Base-by-base conservation (phyloP, 1,140 invertebrate genomes). In the Mycetomoellerius zeteki region DNA sequence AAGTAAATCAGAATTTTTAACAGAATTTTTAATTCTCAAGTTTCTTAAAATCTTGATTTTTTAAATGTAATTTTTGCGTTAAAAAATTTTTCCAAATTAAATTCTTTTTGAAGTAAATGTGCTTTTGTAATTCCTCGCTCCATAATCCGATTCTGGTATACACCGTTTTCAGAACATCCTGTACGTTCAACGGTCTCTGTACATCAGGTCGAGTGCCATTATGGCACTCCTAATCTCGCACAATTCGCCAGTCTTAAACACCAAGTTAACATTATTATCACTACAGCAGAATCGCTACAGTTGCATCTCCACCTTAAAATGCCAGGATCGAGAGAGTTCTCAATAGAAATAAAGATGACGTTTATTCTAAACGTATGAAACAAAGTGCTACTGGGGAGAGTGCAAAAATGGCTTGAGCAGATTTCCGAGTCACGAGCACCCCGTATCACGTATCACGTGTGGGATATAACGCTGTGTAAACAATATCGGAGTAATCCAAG, bases 191-290 rank as follows among this genome's bases (percentile, higher is more conserved):
- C 86, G 76, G 33, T 90, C 62, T 88, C 89, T 91, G 90, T 91
- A 90, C 90, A 91, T 86, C 77, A 86, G 82, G 86, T 88, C 60
- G 64, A 76, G 54, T 52, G 82, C 33, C 75, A 85, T 21, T 30
- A 62, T 21, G 52, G 62, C 30, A 10, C 77, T 86, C 71, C 67
- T 65, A 82, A 89, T 86, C 72, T 90, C 89, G 80, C 76, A 77
- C 88, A 87, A 77, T 89, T 85, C 88, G 56, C 89, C 89, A 86
- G 54, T 84, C 86, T 90, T 89, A 88, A 91, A 91, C 90, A 91
- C 85, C 90, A 87, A 91, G 75, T 90, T 91, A 89, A 90, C 89
- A 82, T 89, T 91, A 87, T 89, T 89, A 91, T 91, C 90, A 72
- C 89, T 90, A 89, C 90, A 88, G 72, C 85, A 90, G 87, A 91